Percentiles rank a stretch among this genome's conserved stretches.
Conservation (phyloP, 2,797 vertebrate genomes). For the Megaceryle alcyon region DNA sequence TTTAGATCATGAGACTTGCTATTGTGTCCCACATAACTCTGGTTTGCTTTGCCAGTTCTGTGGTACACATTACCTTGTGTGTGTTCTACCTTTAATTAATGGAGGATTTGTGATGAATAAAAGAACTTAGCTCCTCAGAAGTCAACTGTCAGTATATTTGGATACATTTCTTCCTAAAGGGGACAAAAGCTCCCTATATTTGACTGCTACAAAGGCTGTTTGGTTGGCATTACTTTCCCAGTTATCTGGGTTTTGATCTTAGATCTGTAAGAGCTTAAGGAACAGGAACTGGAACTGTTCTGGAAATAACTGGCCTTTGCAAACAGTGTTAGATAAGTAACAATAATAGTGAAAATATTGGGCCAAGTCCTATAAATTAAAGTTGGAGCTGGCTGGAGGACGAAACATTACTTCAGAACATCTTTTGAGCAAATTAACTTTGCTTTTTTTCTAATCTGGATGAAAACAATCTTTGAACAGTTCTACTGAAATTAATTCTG, state of each 20-base stretch:
- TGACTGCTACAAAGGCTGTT: not conserved
- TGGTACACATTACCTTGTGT: not conserved
- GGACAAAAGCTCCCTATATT: not conserved
- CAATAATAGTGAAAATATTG: not conserved
- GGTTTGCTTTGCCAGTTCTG: not conserved
- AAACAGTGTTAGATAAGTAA: not conserved
- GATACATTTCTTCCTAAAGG: not conserved
- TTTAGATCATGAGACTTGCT: not conserved
- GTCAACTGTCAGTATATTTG: not conserved
- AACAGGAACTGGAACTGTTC: not conserved
- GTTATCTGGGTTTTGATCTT: not conserved
- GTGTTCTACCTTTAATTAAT: not conserved
- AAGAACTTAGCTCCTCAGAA: not conserved
- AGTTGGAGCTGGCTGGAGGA: not conserved
- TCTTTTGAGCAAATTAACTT: not conserved
- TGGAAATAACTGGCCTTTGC: not conserved
- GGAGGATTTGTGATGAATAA: not conserved
- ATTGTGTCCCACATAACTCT: accelerated
- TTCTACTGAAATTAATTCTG: not conserved
- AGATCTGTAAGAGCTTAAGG: not conserved
- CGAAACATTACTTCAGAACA: not conserved
- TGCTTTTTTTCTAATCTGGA: not conserved
- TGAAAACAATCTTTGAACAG: not conserved
- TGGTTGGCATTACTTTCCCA: not conserved
- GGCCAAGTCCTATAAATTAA: not conserved